Evolutionary conservation across 2,888 invertebrate genomes (phyloP), one percentile per base, ranked within the genome.

Genomic region (Siphonodentalium dalli): DNA sequence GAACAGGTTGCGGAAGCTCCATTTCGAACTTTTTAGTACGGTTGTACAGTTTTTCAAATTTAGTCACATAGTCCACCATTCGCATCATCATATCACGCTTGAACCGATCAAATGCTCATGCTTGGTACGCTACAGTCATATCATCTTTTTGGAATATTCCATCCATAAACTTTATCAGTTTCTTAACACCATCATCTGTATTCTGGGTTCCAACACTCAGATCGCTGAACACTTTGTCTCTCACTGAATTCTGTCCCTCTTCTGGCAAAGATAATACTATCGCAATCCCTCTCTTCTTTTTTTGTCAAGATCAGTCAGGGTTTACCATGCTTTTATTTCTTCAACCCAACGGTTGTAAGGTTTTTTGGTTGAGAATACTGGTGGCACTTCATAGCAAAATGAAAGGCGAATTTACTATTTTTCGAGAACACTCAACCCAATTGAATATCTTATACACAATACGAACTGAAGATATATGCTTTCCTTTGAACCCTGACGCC

Each of bases 361-460:
- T n/a, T n/a, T n/a, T n/a, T n/a, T n/a, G n/a, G n/a, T n/a, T n/a
- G n/a, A n/a, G 23, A 44, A 54, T 23, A 43, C 53, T 27, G 41
- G 46, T 8, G 41, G 46, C 7, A 39, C 52, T 41, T 54, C 41
- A 31, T 51, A 51, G 23, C n/a, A n/a, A n/a, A n/a, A n/a, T n/a
- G n/a, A n/a, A n/a, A n/a, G n/a, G n/a, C n/a, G n/a, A n/a, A n/a
- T n/a, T n/a, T n/a, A n/a, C n/a, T n/a, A n/a, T n/a, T n/a, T n/a
- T n/a, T n/a, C n/a, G n/a, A n/a, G n/a, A n/a, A n/a, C n/a, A n/a
- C n/a, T n/a, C n/a, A n/a, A n/a, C n/a, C n/a, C n/a, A n/a, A n/a
- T n/a, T n/a, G n/a, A n/a, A n/a, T n/a, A n/a, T n/a, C n/a, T n/a
- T n/a, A n/a, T n/a, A n/a, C n/a, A n/a, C n/a, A n/a, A n/a, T n/a